Evolutionary conservation across 2,797 vertebrate genomes (phyloP).

Genomic region (Coregonus sp.): DNA sequence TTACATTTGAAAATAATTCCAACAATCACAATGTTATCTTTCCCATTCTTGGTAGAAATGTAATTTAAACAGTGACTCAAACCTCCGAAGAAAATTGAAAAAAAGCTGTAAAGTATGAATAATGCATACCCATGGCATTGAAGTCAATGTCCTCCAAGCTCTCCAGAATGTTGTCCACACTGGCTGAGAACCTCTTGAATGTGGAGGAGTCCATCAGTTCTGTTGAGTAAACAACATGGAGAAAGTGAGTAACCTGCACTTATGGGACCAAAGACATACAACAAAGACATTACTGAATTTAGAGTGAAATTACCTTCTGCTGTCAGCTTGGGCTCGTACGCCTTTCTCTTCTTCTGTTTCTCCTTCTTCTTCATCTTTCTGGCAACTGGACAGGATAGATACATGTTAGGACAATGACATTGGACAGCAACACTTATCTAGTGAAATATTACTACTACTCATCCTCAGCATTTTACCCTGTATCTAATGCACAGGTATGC

Average conservation of each 20-base stretch:
- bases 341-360: constrained; percentile 90
- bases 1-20: neutral
- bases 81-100: neutral
- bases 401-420: constrained; percentile 10
- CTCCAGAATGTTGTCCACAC: constrained; percentile 90
- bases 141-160: constrained; percentile 94
- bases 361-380: constrained; percentile 90
- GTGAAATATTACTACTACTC: constrained; percentile 1
- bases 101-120: neutral
- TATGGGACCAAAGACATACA: neutral
- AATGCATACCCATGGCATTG: constrained; percentile 84
- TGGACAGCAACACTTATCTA: constrained; percentile 2
- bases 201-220: constrained; percentile 97
- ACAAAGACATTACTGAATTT: neutral
- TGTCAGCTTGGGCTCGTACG: constrained; percentile 87
- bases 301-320: constrained; percentile 83
- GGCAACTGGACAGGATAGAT: constrained; percentile 75
- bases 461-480: neutral
- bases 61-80: neutral
- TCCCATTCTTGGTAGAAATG: neutral
- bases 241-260: constrained; percentile 1
- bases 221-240: constrained; percentile 55
- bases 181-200: constrained; percentile 90
- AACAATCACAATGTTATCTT: neutral
- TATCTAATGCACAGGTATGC: neutral